Evolutionary conservation across 2,888 invertebrate species (phyloP).

Genomic region (Cheilosia grossa): DNA sequence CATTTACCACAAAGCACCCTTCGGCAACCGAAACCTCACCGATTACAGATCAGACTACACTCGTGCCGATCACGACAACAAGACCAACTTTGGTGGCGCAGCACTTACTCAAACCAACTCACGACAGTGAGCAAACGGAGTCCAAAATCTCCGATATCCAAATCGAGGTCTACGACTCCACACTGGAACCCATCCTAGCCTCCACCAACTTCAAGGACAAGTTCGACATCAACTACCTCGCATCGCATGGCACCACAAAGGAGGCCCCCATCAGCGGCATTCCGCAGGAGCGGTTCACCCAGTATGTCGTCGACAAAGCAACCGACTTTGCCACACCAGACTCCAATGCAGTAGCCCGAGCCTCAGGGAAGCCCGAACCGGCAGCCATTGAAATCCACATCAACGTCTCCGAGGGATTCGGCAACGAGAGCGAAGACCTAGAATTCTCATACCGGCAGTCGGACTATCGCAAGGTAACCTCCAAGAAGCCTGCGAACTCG

Average conservation of each 20-base stretch:
- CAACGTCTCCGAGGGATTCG: slow-evolving; percentile 81
- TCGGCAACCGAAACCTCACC: not conserved
- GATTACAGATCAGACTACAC: slow-evolving; percentile 5
- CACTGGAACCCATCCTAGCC: slow-evolving; percentile 81
- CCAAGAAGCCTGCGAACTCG: slow-evolving; percentile 44
- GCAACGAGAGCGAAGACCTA: slow-evolving; percentile 81
- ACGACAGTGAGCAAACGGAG: slow-evolving; percentile 76
- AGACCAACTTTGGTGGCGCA: slow-evolving; percentile 5
- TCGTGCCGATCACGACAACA: slow-evolving; percentile 27
- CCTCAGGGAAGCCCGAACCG: slow-evolving; percentile 80
- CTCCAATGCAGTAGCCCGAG: slow-evolving; percentile 73
- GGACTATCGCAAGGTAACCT: slow-evolving; percentile 65
- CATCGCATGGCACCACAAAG: slow-evolving; percentile 76
- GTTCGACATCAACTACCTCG: slow-evolving; percentile 74
- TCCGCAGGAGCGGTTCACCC: slow-evolving; percentile 80
- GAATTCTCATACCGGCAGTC: slow-evolving; percentile 81
- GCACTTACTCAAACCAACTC: slow-evolving; percentile 10
- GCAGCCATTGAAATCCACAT: slow-evolving; percentile 82
- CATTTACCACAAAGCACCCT: not conserved
- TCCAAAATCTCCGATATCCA: slow-evolving; percentile 82
- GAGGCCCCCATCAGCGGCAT: slow-evolving; percentile 77
- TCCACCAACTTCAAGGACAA: slow-evolving; percentile 81
- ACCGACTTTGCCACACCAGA: slow-evolving; percentile 80
- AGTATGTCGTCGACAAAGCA: slow-evolving; percentile 80
- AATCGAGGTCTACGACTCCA: slow-evolving; percentile 82